Evolutionary conservation across 2,113 vertebrate genomes (phyloP).

Genomic region (Ictalurus punctatus): DNA sequence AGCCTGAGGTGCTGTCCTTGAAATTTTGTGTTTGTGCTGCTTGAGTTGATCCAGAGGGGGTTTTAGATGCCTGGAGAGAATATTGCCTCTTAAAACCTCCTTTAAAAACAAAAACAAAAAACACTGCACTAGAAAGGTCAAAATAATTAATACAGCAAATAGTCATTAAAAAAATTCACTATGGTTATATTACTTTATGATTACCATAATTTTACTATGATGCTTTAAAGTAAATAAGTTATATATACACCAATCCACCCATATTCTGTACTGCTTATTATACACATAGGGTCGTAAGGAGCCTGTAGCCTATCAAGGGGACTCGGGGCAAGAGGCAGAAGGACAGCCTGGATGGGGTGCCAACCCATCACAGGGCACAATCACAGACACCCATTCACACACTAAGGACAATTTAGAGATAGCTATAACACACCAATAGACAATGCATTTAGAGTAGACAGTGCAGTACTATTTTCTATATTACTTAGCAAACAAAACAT

Average conservation of each 20-base stretch:
- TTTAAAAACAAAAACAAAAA: constrained; percentile 65
- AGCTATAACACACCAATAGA: neutral
- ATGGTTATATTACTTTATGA: neutral
- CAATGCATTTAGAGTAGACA: neutral
- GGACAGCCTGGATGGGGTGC: no score
- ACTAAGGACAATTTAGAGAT: no score
- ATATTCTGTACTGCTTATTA: neutral
- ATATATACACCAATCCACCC: no score
- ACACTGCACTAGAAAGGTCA: constrained; percentile 27
- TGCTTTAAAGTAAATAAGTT: neutral
- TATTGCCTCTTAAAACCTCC: constrained; percentile 77
- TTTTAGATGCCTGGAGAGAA: constrained; percentile 77
- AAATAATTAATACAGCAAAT: constrained; percentile 5
- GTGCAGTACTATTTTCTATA: neutral
- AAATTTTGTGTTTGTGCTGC: constrained; percentile 68
- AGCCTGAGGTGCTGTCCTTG: constrained; percentile 74
- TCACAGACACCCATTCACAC: no score
- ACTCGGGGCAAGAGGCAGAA: no score
- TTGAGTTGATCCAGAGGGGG: constrained; percentile 72
- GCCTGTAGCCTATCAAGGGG: no score
- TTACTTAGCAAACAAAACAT: neutral
- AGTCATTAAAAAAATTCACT: neutral
- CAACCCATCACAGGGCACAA: no score
- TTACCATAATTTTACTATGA: neutral
- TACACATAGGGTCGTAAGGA: no score